Evolutionary conservation across 2,888 invertebrate species (phyloP).

Genomic region (Nephrotoma flavescens): DNA sequence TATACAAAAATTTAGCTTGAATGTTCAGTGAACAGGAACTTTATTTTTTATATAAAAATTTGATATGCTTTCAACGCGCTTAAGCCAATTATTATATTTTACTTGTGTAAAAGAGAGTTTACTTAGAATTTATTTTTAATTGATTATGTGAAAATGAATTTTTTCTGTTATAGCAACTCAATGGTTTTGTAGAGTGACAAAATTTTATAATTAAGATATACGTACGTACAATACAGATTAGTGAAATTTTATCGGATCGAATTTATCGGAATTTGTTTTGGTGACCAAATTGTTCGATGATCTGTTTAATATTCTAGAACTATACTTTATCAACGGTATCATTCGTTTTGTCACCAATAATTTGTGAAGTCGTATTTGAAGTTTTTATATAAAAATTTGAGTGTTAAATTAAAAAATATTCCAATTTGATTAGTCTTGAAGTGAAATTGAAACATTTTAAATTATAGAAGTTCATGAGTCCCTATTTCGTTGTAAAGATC

Average conservation of each 20-base stretch:
- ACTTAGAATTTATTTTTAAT: not conserved
- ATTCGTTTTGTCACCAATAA: too few species aligned
- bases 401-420: too few species aligned
- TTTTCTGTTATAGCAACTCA: too few species aligned
- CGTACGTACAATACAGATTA: not conserved
- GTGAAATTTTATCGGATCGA: not conserved
- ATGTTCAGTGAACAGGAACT: not conserved
- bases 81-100: not conserved
- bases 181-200: not conserved
- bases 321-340: too few species aligned
- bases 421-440: too few species aligned
- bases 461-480: too few species aligned
- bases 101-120: not conserved
- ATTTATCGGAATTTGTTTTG: not conserved
- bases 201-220: not conserved
- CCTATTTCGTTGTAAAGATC: too few species aligned
- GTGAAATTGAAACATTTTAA: too few species aligned
- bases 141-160: not conserved
- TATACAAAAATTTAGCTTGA: not conserved
- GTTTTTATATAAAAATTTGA: too few species aligned
- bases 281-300: not conserved
- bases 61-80: not conserved
- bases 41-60: not conserved
- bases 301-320: not conserved
- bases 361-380: too few species aligned